phyloP scores from a whole-genome alignment of 2,113 vertebrate genomes.

The Pluvianellus socialis region DNA sequence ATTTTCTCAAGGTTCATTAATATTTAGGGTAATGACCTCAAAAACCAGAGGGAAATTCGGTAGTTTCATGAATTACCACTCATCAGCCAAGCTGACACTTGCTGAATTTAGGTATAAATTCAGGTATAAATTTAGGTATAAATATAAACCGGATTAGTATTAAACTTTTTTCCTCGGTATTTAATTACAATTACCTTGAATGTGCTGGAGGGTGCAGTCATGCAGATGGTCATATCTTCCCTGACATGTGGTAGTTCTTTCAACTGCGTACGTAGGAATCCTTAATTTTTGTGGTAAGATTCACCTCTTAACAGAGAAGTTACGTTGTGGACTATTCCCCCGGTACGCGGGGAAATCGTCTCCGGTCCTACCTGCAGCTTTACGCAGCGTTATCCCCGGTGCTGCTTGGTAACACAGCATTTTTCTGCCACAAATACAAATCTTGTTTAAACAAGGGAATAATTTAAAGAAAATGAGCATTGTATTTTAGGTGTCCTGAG shows the following conservation, averaged over 20 bases:
- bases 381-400: fast-evolving
- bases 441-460: not conserved
- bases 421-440: not conserved
- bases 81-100: not conserved
- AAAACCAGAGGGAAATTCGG: not conserved
- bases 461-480: not conserved
- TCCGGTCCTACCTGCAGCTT: not conserved
- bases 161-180: not conserved
- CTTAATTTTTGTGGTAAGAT: not conserved
- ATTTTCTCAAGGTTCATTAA: not conserved
- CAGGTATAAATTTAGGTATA: no score
- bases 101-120: not conserved
- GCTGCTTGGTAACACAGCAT: not conserved
- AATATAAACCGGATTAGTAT: not conserved
- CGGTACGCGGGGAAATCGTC: not conserved
- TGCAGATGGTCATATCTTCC: not conserved
- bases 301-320: not conserved
- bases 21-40: not conserved
- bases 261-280: not conserved
- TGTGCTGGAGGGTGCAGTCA: not conserved
- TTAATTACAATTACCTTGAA: not conserved
- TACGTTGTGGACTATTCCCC: not conserved
- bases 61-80: not conserved
- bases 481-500: not conserved
- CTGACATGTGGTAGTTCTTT: not conserved